Percentiles rank a stretch among this genome's conserved stretches.
These are phyloP conservation scores for Echeneis naucrates DNA, from an alignment of 2,797 vertebrate genomes.

Conservation along the genomic window DNA sequence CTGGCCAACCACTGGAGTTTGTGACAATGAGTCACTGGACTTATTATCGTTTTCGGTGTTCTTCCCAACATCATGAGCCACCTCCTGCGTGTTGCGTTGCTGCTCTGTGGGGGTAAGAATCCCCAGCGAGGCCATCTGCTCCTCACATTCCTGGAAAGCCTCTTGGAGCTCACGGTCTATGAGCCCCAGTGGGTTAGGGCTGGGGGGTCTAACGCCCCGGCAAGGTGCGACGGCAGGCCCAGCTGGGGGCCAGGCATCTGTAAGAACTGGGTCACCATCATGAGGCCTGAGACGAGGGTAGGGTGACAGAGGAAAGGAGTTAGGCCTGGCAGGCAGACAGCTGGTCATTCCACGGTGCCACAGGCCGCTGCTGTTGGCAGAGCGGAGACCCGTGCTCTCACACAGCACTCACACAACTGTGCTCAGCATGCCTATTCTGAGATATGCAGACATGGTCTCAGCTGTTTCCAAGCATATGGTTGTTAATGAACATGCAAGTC, in stretches of 20 bases:
- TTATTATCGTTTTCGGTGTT: slow-evolving; percentile 63
- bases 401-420: slow-evolving; percentile 58
- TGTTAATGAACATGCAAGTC: slow-evolving; percentile 41
- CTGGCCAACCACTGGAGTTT: slow-evolving; percentile 63
- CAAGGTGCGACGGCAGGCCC: slow-evolving; percentile 52
- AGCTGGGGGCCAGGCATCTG: slow-evolving; percentile 61
- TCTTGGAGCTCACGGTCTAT: slow-evolving; percentile 82
- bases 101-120: slow-evolving; percentile 42
- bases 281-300: slow-evolving; percentile 75
- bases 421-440: slow-evolving; percentile 16
- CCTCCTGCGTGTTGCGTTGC: slow-evolving; percentile 36
- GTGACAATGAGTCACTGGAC: slow-evolving; percentile 68
- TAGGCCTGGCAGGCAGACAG: slow-evolving; percentile 61
- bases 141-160: slow-evolving; percentile 85
- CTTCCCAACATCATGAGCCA: slow-evolving; percentile 43
- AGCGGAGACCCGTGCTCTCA: slow-evolving; percentile 58
- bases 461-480: slow-evolving; percentile 27
- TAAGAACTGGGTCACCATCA: slow-evolving; percentile 69
- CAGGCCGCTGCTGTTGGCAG: slow-evolving; percentile 34
- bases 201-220: slow-evolving; percentile 40
- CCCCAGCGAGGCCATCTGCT: slow-evolving; percentile 83
- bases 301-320: slow-evolving; percentile 75
- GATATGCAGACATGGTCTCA: slow-evolving; percentile 18
- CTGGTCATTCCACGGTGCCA: slow-evolving; percentile 74
- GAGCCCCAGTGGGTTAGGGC: slow-evolving; percentile 55